Evolutionary conservation across 2,888 invertebrate genomes (phyloP), one percentile per base, ranked within the genome.

Genomic region (Apomyelois bistriatella): DNA sequence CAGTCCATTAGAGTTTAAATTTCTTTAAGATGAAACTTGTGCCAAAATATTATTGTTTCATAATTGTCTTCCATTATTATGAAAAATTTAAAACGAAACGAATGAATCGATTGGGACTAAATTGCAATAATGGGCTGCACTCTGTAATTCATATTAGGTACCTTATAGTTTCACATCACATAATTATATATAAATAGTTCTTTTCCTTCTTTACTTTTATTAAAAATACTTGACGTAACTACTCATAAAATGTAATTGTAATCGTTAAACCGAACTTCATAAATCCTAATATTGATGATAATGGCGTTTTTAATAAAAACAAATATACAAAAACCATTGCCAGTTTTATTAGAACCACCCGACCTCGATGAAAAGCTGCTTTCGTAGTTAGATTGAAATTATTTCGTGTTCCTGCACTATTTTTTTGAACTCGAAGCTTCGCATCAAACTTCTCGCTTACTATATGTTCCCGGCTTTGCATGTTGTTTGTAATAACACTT

Each of bases 281-380:
- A 88, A 89, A 87, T 90, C 90, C 88, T 90, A 89, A 90, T 89
- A 90, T 85, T 88, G 88, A 90, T 87, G 82, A 88, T 88, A 86
- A 90, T 89, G 89, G 89, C 89, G 90, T 88, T 90, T 90, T 90
- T 88, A 90, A 89, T 89, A 90, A 90, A 85, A 90, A 88, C 82
- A 88, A 85, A 82, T 88, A 89, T 84, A 82, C 81, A 85, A 85
- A 89, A 82, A 75, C 65, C 61, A 79, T 74, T 76, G 82, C 70
- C 80, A 70, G 88, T 90, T 89, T 90, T 81, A 89, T 89, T 90
- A 63, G 48, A 17, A 12, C 43, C 36, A 17, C 52, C 52, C 22
- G 9, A 16, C 28, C 36, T 10, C 9, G 12, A 22, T 43, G 8
- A 8, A 30, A 5, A 36, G 36, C 22, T 41, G 51, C 51, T 51